phyloP scores from a whole-genome alignment of 2,113 vertebrate genomes.

The Empidonax alnorum region DNA sequence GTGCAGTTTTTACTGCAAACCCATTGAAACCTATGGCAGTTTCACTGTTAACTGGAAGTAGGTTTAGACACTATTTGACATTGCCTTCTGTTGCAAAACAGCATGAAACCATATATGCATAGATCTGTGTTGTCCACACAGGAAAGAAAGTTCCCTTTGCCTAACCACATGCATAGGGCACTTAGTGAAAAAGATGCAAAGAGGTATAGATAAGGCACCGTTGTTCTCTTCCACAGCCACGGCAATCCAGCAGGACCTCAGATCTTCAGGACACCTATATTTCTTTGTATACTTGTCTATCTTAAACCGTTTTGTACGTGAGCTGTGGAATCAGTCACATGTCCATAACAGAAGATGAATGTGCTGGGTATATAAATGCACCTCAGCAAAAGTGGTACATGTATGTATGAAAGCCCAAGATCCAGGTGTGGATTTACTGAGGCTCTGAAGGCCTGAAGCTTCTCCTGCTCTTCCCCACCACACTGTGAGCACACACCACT shows the following conservation, averaged over 20 bases:
- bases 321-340: not conserved
- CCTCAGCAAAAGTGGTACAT: not conserved
- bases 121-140: not conserved
- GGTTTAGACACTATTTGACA: not conserved
- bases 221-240: not conserved
- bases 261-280: not conserved
- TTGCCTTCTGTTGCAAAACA: not conserved
- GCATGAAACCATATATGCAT: not conserved
- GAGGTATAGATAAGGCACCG: not conserved
- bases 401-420: not conserved
- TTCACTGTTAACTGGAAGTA: slow-evolving; percentile 21
- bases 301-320: not conserved
- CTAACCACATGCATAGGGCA: not conserved
- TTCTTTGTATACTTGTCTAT: not conserved
- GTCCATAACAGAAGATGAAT: not conserved
- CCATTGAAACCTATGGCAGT: not conserved
- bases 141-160: not conserved
- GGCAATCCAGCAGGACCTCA: not conserved
- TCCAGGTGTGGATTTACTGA: not conserved
- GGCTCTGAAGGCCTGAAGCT: not conserved
- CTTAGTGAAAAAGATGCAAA: not conserved
- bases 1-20: not conserved
- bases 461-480: not conserved
- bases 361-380: not conserved
- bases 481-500: fast-evolving